A percentile compares a stretch with the other conserved stretches of the same genome.
These are phyloP conservation scores for Syngnathus floridae DNA, from an alignment of 2,113 vertebrate genomes.

Conservation along the genomic window DNA sequence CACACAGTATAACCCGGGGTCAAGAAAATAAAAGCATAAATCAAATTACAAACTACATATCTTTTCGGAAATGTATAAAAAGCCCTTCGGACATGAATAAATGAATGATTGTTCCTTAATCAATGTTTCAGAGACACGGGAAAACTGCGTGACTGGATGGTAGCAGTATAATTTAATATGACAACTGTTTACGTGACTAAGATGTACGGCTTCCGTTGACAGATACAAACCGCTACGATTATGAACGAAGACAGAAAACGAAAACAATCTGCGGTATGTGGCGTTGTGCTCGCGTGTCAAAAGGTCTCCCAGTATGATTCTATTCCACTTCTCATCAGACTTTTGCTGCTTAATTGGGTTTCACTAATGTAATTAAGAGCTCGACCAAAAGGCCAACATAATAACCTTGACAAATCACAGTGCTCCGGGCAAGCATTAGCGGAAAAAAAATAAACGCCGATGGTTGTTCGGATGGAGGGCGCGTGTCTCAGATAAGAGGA, in stretches of 20 bases:
- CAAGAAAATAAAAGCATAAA: background rate
- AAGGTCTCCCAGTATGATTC: slow-evolving; percentile 33
- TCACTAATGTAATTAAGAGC: slow-evolving; percentile 65
- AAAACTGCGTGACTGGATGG: background rate
- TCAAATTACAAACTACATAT: background rate
- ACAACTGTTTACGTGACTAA: background rate
- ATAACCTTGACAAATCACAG: slow-evolving; percentile 45
- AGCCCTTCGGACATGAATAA: background rate
- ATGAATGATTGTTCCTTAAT: background rate
- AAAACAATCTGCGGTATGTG: slow-evolving; percentile 37
- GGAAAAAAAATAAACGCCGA: slow-evolving; percentile 29
- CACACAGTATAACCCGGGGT: background rate
- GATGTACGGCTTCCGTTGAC: background rate
- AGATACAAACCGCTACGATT: slow-evolving; percentile 6
- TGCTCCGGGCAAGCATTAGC: slow-evolving; percentile 54
- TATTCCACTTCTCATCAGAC: slow-evolving; percentile 31
- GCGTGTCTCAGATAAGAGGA: slow-evolving; percentile 36
- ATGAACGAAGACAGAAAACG: slow-evolving; percentile 25
- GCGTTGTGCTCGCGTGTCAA: slow-evolving; percentile 42
- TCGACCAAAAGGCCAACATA: slow-evolving; percentile 54
- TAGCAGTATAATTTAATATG: background rate
- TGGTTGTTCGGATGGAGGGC: slow-evolving; percentile 2
- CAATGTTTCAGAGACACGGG: background rate
- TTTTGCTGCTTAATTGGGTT: slow-evolving; percentile 55
- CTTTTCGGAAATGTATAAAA: no score